Evolutionary conservation across 2,888 invertebrate species (phyloP).

Genomic region (Meiosimyza decipiens): DNA sequence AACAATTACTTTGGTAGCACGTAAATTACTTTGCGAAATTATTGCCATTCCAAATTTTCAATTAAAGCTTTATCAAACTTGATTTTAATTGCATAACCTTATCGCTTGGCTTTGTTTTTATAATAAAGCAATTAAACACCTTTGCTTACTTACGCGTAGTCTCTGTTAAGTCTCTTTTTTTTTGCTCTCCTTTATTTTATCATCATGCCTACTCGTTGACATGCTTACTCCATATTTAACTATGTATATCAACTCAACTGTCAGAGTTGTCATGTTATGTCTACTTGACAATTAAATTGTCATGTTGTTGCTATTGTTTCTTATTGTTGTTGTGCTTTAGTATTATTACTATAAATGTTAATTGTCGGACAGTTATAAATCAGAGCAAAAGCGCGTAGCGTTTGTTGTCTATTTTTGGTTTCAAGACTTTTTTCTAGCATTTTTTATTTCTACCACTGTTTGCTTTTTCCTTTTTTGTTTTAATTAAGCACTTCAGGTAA

Average conservation of each 20-base stretch:
- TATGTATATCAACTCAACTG: conserved; percentile 3
- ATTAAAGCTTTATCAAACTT: too few relatives aligned
- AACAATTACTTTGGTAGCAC: too few relatives aligned
- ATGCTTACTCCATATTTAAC: conserved; percentile 23
- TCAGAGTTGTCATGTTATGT: conserved; percentile 45
- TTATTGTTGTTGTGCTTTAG: conserved; percentile 7
- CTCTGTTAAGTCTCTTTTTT: conserved; percentile 10
- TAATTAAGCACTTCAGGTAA: conserved; percentile 32
- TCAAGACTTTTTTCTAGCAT: conserved; percentile 43
- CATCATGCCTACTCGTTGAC: conserved; percentile 22
- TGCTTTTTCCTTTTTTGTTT: conserved; percentile 27
- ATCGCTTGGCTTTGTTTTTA: background rate
- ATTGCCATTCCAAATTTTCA: too few relatives aligned
- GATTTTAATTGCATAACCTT: too few relatives aligned
- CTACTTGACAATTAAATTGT: conserved; percentile 63
- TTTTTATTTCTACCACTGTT: conserved; percentile 24
- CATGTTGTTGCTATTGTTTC: conserved; percentile 48
- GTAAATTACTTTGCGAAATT: too few relatives aligned
- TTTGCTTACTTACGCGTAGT: conserved; percentile 31
- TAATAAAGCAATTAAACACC: conserved; percentile 62
- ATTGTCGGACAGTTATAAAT: conserved; percentile 62
- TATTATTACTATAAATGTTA: conserved; percentile 44
- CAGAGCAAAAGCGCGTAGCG: conserved; percentile 48
- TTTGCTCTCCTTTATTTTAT: conserved; percentile 32
- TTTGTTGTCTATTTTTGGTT: conserved; percentile 53